Base-by-base conservation (phyloP, 2,113 vertebrate species). In the Oplegnathus fasciatus region DNA sequence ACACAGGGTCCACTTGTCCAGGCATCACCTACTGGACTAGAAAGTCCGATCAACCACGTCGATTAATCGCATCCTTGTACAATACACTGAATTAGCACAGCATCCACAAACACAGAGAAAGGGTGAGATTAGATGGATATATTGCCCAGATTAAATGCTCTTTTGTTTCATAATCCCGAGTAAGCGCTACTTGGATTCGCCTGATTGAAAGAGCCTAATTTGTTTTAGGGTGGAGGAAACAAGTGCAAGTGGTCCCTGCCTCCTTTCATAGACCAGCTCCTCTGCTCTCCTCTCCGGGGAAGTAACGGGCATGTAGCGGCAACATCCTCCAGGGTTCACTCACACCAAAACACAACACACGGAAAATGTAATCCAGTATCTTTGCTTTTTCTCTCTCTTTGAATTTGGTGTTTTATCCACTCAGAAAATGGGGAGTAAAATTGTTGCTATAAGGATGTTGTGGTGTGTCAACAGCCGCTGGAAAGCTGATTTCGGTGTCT, bases 191-290 rank as follows among this genome's bases (percentile, higher is more conserved):
- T 80, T 26, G 37, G 66, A 62, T 71, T 44, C n/a, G 68, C n/a
- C 18, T 77, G 52, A 68, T 46, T 75, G 22, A 68, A 86, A 55
- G n/a, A 66, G 34, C 28, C 55, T 80, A 64, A 80, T 91, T 77
- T 84, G 80, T 86, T 70, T 69, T 1, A 57, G 73, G 84, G 82
- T 78, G 89, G 78, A 64, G 83, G 67, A 86, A 86, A 79, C 61
- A 88, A 86, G 88, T 80, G 85, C 85, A 86, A 90, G 90, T 87
- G 91, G 73, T 74, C 66, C 78, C 68, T 80, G 82, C 57, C 14
- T 86, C 52, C 34, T 69, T 57, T 69, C 78, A 71, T 26, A 69
- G 81, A 60, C 52, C 66, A 65, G 83, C 83, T 85, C 61, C 78
- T 84, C 67, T 77, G 10, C 68, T 70, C 77, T 77, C 58, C 72